phyloP scores from a whole-genome alignment of 2,888 invertebrate species.

The Meganola albula region DNA sequence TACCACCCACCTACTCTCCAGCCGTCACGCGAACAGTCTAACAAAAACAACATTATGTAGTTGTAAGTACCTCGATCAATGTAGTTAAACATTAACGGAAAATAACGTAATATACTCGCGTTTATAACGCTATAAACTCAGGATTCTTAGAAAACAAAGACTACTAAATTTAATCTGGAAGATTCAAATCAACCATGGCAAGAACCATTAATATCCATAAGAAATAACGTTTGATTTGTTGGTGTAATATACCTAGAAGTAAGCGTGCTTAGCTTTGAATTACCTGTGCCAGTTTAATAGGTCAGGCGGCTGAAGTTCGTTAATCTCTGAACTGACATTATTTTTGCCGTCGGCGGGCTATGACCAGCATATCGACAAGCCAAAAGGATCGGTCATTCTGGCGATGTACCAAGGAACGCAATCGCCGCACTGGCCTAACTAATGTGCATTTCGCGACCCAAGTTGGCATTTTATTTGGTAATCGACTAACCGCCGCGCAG shows the following conservation, averaged over 20 bases:
- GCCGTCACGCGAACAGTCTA: slow-evolving; percentile 38
- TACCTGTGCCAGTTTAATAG: slow-evolving; percentile 60
- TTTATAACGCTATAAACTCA: too few species aligned
- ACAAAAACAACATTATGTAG: slow-evolving; percentile 40
- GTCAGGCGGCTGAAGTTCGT: slow-evolving; percentile 73
- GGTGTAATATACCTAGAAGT: too few species aligned
- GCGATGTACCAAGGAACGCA: slow-evolving; percentile 75
- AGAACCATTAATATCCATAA: too few species aligned
- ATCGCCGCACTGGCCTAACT: slow-evolving; percentile 62
- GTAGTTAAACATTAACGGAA: slow-evolving; percentile 16
- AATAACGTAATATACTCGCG: slow-evolving; percentile 12
- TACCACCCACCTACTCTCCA: slow-evolving; percentile 44
- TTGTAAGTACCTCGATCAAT: too few species aligned
- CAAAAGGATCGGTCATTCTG: slow-evolving; percentile 75
- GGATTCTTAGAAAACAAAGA: too few species aligned
- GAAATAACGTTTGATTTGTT: too few species aligned
- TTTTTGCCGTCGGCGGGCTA: slow-evolving; percentile 64
- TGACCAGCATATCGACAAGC: slow-evolving; percentile 68
- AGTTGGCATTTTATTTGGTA: slow-evolving; percentile 60
- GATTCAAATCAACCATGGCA: too few species aligned
- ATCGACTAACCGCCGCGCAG: slow-evolving; percentile 7
- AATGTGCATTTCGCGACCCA: slow-evolving; percentile 70
- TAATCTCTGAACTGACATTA: slow-evolving; percentile 76
- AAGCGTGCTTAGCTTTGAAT: too few species aligned
- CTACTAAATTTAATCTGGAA: too few species aligned